phyloP scores from a whole-genome alignment of 1,140 invertebrate genomes.

The Ericerus pela region DNA sequence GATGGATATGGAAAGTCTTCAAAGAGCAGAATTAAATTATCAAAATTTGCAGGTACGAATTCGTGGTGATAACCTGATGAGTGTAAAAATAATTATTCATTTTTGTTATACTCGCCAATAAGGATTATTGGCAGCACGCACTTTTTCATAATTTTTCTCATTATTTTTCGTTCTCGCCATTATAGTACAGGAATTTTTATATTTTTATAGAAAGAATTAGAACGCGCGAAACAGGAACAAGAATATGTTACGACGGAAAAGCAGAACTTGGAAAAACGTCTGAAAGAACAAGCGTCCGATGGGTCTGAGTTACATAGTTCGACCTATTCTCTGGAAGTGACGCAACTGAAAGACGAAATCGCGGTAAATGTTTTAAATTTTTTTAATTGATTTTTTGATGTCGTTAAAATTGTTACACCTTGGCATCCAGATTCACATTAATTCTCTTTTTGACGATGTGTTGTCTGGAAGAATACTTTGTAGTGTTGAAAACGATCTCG shows the following conservation, averaged over 20 bases:
- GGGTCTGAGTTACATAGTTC: slow-evolving; percentile 46
- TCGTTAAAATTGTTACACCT: no score
- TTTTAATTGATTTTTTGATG: no score
- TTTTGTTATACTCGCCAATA: slow-evolving; percentile 3
- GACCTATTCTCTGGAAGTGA: slow-evolving; percentile 63
- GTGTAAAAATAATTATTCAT: slow-evolving; percentile 27
- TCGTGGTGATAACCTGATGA: background rate
- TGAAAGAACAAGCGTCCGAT: slow-evolving; percentile 49
- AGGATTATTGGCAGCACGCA: no score
- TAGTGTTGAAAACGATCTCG: no score
- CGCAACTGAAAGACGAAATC: slow-evolving; percentile 65
- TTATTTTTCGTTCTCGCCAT: no score
- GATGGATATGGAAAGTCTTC: slow-evolving; percentile 80
- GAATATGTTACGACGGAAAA: slow-evolving; percentile 66
- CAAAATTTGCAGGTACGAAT: slow-evolving; percentile 62
- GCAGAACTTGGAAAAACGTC: slow-evolving; percentile 57
- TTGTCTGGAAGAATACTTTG: no score
- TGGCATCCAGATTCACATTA: no score
- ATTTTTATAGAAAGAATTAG: slow-evolving; percentile 39
- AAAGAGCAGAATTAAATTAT: slow-evolving; percentile 72
- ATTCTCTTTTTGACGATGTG: no score
- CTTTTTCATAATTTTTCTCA: no score
- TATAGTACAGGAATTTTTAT: no score
- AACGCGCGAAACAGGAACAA: slow-evolving; percentile 46
- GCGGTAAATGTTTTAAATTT: slow-evolving; percentile 38